Base-by-base conservation (phyloP, 2,888 invertebrate species). In the Caenorhabditis uteleia region DNA sequence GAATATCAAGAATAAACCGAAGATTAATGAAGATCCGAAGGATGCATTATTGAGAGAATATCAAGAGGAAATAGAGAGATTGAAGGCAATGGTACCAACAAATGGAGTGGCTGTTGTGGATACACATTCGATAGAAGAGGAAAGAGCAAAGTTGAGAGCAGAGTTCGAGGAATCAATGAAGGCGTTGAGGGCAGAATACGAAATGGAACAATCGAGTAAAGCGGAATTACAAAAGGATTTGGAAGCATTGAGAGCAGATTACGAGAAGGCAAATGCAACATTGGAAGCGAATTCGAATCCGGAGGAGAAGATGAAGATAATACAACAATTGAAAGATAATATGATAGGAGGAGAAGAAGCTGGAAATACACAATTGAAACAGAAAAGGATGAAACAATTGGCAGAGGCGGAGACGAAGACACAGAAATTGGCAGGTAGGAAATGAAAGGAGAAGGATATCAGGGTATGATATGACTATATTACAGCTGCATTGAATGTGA, bases 1-100 rank as follows among this genome's bases (percentile, higher is more conserved):
- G 87, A 93, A 93, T 75, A 98, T 98, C 78, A 95, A 95, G 87
- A 98, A 98, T 86, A 93, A 93, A 85, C 97, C 98, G n/a, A 90
- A 92, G 74, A 92, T 97, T 83, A 98, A 98, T 86, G 97, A 98
- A 85, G 92, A 93, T 83, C 92, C 92, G 0, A 92, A 93, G 84
- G 93, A 93, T 81, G 90, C 93, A 0, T 87, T 92, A 79, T 84
- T 93, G 10, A 85, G 91, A 10, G 89, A 92, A 80, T 93, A 91
- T 81, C 91, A 92, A 83, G 88, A 90, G 71, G 92, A 93, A 85
- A 90, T 93, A 48, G 86, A 89, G 44, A 86, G 89, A 18, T 85
- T 93, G 20, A 88, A 89, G 70, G 84, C 85, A 46, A 80, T 89
- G 42, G 80, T 89, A 6, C 44, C 51, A 29, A 50, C 57, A 4